Conservation (phyloP, 1,140 invertebrate species). For the Panagrolaimus sp. region DNA sequence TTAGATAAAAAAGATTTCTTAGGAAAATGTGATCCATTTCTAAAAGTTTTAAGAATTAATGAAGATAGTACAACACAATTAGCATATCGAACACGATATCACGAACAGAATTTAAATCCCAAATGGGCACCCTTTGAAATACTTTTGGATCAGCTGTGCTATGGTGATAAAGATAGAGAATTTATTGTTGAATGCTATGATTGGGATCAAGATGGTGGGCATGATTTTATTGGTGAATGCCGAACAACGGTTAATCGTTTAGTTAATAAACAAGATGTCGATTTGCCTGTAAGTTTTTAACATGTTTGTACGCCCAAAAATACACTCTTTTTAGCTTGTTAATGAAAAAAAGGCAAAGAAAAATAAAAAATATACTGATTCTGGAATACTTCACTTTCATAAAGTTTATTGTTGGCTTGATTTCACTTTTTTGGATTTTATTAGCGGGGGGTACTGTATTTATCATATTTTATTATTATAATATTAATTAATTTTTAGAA, state of each 20-base stretch:
- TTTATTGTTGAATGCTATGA: conserved; percentile 58
- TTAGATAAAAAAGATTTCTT: conserved; percentile 62
- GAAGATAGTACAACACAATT: conserved; percentile 59
- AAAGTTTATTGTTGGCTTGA: conserved; percentile 36
- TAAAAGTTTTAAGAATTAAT: conserved; percentile 62
- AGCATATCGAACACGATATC: conserved; percentile 54
- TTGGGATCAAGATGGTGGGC: conserved; percentile 62
- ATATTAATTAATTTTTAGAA: conserved; percentile 51
- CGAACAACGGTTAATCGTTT: conserved; percentile 58
- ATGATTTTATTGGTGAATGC: conserved; percentile 61
- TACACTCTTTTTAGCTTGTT: conserved; percentile 60
- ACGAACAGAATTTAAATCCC: conserved; percentile 60
- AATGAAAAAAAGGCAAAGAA: conserved; percentile 59
- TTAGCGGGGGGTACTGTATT: conserved; percentile 48
- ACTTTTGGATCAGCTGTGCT: conserved; percentile 58
- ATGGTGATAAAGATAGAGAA: conserved; percentile 58
- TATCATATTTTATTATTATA: neutral
- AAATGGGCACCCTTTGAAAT: conserved; percentile 59
- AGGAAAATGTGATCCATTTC: conserved; percentile 64
- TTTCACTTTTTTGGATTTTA: conserved; percentile 52
- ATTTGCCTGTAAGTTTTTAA: conserved; percentile 11
- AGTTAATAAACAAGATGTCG: conserved; percentile 23
- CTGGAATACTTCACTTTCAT: conserved; percentile 43
- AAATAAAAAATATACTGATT: conserved; percentile 50
- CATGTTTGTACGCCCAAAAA: conserved; percentile 36